phyloP scores from a whole-genome alignment of 2,113 vertebrate genomes.

The Hemibagrus wyckioides region DNA sequence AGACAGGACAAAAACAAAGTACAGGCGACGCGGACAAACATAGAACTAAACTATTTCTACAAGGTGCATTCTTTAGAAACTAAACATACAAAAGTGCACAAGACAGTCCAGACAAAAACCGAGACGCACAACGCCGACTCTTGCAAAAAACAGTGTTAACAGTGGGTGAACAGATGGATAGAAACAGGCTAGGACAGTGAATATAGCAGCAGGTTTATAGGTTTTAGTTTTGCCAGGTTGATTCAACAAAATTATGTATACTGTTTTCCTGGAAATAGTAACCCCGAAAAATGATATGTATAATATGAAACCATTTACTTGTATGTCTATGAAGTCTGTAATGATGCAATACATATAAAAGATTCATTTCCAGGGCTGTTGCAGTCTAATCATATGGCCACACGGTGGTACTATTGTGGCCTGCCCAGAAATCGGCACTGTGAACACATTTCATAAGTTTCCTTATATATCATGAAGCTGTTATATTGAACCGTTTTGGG shows the following conservation, averaged over 20 bases:
- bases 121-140: no score
- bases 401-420: background rate
- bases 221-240: background rate
- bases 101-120: no score
- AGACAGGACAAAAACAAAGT: no score
- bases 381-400: background rate
- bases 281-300: background rate
- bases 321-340: background rate
- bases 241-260: background rate
- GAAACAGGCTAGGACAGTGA: no score
- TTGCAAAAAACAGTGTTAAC: no score
- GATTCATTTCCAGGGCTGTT: background rate
- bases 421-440: background rate
- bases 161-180: no score
- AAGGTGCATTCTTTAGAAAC: no score
- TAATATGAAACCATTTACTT: background rate
- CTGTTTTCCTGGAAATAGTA: background rate
- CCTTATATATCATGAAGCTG: background rate
- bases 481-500: background rate
- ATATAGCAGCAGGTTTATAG: no score
- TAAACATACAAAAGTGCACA: no score
- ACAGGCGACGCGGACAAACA: no score
- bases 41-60: no score
- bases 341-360: background rate
- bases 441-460: background rate